These are phyloP conservation scores for Dryobates pubescens DNA, from an alignment of 2,797 vertebrate species.

Conservation along the genomic window DNA sequence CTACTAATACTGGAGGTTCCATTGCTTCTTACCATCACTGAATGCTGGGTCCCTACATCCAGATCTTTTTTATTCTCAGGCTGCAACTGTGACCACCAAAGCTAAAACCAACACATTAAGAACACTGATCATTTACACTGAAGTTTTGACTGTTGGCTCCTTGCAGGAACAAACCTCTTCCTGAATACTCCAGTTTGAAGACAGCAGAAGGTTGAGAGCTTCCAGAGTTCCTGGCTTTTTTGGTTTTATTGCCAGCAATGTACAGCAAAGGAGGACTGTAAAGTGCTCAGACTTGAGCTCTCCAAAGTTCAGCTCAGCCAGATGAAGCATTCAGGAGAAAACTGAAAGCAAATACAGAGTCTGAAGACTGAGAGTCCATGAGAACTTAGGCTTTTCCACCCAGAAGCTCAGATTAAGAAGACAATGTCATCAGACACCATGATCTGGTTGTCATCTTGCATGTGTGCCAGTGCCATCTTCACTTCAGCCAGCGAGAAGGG, in stretches of 20 bases:
- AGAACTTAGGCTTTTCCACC: background rate
- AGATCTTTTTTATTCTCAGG: constrained; percentile 4
- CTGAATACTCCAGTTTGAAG: background rate
- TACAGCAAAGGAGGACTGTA: background rate
- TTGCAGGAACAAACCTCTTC: background rate
- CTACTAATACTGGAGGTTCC: background rate
- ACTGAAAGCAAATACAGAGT: background rate
- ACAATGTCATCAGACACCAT: constrained; percentile 96
- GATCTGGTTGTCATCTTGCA: constrained; percentile 98
- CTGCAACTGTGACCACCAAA: background rate
- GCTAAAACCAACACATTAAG: background rate
- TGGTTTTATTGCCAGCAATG: background rate
- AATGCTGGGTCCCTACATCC: background rate
- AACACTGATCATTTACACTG: background rate
- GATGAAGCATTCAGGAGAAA: background rate
- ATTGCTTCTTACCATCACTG: background rate
- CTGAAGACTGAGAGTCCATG: rapidly evolving
- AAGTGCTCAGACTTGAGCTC: background rate
- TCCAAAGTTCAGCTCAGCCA: background rate
- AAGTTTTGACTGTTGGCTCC: rapidly evolving
- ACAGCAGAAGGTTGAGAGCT: background rate
- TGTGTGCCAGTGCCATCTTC: constrained; percentile 82
- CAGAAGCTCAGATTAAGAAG: constrained; percentile 89
- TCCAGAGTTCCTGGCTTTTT: background rate
- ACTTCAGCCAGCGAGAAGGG: constrained; percentile 85